Evolutionary conservation across 2,797 vertebrate species (phyloP), one percentile per base, ranked within the genome.

Genomic region (Ctenopoma multispine): DNA sequence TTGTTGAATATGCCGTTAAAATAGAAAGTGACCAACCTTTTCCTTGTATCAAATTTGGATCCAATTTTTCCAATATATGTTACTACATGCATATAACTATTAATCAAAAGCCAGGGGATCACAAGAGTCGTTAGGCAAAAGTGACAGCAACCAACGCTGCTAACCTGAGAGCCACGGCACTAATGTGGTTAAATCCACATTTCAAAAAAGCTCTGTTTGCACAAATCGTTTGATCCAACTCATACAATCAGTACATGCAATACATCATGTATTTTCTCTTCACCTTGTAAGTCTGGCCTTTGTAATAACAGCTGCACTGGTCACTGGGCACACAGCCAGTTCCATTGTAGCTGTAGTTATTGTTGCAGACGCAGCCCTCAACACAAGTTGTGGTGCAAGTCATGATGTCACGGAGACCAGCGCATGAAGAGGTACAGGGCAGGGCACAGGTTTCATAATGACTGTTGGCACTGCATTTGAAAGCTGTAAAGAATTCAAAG

Each of bases 361-460:
- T 40, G 1, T 95, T 64, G 0, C 95, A 96, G 53, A 83, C 81
- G 0, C 95, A 96, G 7, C 90, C 93, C 56, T 95, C 94, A 0
- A n/a, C 1, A 57, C 93, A 94, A 0, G 29, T 18, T 0, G 44
- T 29, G 0, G 75, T 18, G 4, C 93, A 94, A 44, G 14, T 55
- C 24, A 14, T 24, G 0, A 43, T 74, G 56, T 76, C 74, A 0
- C 27, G 51, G 1, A 93, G 77, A 17, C 84, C 90, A 6, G 76
- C 74, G 4, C 95, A 95, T 4, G 84, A 81, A 7, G 87, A 7
- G 0, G 88, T 87, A 31, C 94, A 95, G 29, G 86, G 34, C 0
- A 29, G 9, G 0, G 72, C 72, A 0, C 91, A 93, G 0, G 40
- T 55, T 4, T 95, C 89, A 0, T 95, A 95, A 75, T 95, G 95